These are phyloP conservation scores for Anniella stebbinsi DNA, from an alignment of 2,797 vertebrate species.

Conservation along the genomic window DNA sequence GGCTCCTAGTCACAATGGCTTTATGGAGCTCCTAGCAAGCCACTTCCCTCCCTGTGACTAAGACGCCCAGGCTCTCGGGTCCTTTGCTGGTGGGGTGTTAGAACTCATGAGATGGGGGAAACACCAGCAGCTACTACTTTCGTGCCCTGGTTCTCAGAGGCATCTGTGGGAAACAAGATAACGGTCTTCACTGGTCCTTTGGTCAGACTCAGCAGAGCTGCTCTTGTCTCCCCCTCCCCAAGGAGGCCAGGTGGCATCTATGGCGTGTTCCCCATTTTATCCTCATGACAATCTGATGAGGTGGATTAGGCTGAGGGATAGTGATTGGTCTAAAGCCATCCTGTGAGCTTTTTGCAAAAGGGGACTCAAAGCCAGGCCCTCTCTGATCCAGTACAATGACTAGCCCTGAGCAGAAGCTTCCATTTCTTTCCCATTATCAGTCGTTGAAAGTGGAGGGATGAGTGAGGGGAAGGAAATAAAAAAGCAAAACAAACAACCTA, in stretches of 20 bases:
- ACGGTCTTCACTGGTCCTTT: neutral
- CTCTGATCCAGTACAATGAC: neutral
- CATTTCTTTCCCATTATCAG: neutral
- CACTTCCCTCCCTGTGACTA: neutral
- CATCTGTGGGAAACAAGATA: neutral
- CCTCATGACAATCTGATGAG: neutral
- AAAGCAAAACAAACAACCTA: neutral
- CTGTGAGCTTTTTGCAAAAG: neutral
- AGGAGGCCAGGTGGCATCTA: neutral
- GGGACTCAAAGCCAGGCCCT: neutral
- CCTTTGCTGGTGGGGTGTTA: neutral
- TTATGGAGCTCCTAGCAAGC: neutral
- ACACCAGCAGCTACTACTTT: neutral
- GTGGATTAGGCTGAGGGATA: no score
- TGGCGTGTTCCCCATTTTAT: neutral
- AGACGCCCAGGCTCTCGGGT: neutral
- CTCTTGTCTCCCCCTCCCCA: neutral
- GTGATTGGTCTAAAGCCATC: no score
- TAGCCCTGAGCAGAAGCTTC: neutral
- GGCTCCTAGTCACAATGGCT: neutral
- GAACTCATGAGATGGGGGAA: neutral
- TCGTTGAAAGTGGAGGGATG: neutral
- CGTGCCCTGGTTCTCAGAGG: neutral
- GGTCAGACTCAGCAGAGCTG: neutral
- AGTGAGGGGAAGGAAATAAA: neutral